Base-by-base conservation (phyloP, 2,797 vertebrate species). In the Myotis myotis region DNA sequence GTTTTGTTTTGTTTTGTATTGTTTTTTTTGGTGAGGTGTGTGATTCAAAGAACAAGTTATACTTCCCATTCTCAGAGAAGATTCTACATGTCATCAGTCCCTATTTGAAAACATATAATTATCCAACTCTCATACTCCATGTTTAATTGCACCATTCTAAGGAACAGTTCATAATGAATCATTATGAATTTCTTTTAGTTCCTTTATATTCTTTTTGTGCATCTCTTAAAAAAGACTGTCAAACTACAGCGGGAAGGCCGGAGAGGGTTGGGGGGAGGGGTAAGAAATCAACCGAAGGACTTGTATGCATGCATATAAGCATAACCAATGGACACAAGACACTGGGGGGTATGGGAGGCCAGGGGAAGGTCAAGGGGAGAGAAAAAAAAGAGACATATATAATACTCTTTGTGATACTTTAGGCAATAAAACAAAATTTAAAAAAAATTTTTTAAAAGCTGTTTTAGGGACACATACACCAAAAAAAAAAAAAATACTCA, bases 71-170 rank as follows among this genome's bases (percentile, higher is more conserved):
- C 86, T 64, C 66, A 25, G 20, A 90, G 72, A 94, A 49, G 16
- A 94, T 78, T 74, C 25, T 51, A 62, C 16, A 2, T 57, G 53
- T 41, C 76, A 68, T 88, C 55, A 92, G 70, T 6, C 2, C 5
- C n/a, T 57, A 51, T 86, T 62, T 91, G 86, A 88, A 96, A 92
- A 96, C 64, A 22, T 93, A 6, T 57, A 86, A 94, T 76, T 95
- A 95, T 74, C 51, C 51, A 85, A 79, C 19, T 62, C 33, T 96
- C 68, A 72, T 15, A 71, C 22, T 74, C n/a, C 6, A 38, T 70
- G 30, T 71, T 92, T 95, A 89, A 90, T 90, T 88, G 47, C 23
- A 70, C 47, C 76, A n/a, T 57, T 86, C 49, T 93, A 86, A 93
- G 36, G n/a, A 91, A 70, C 1, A 41, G 15, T 81, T 92, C 78